Base-by-base conservation (phyloP, 2,888 invertebrate species). In the Andrena bicolor region DNA sequence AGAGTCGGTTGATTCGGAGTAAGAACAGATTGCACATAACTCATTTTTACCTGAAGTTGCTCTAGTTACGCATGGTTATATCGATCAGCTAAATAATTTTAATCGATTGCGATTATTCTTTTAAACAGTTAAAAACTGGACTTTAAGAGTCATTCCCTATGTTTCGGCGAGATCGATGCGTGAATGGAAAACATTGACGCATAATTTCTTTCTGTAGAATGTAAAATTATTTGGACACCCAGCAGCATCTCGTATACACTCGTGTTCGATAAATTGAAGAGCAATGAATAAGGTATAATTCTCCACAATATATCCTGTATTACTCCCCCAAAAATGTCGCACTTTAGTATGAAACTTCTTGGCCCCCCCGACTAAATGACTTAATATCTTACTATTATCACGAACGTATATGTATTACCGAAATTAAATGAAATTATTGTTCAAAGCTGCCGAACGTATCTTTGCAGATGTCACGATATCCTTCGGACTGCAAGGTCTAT, bases 401-500 rank as follows among this genome's bases (percentile, higher is more conserved):
- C 41, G 0, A 41, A 0, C 1, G 4, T 0, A 41, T 13, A 16
- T 41, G 13, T 48, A 58, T 58, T 32, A 10, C 10, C 1, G 20
- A 58, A 30, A 58, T 20, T 51, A n/a, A 63, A 35, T 7, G 7
- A 3, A 64, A 16, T 7, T 56, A 48, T 64, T 16, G 7, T 64
- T 48, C 13, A 1, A 41, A 16, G 4, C 2, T 41, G 5, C 16
- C 5, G 10, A 7, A 20, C 35, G 20, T 74, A 23, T 30, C 35
- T 58, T 64, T 69, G 23, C 7, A 94, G 93, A 97, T 97, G 96
- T 97, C 97, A 86, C 96, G 97, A 78, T 96, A 97, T 92, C 96
- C 97, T 87, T 96, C 96, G 75, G 98, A 98, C 94, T 98, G 98
- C 92, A 99, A 99, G 94, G 97, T 99, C 64, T 99, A 99, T 94